Base-by-base conservation (phyloP, 1,140 invertebrate species). In the Whitmania pigra region DNA sequence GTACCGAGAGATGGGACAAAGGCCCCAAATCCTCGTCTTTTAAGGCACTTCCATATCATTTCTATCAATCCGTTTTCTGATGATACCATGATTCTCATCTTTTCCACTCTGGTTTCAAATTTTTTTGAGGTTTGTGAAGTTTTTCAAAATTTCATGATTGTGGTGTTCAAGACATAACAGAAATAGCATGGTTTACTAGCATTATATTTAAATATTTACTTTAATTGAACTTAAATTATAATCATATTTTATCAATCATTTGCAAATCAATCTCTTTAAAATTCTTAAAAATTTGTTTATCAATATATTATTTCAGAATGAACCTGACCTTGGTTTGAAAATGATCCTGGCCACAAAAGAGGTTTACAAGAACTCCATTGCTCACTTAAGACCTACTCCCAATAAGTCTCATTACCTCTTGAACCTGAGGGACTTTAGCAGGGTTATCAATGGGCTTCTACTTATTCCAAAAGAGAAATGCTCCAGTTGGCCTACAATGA, bases 391-490 rank as follows among this genome's bases (percentile, higher is more conserved):
- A 60, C 81, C 81, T 5, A 82, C 81, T 13, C 81, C 81, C 9
- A 78, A 77, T 66, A 82, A 82, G 74, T 82, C 80, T 40, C 81
- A 82, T 76, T 82, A 82, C 71, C 78, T 82, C 18, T 82, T 82
- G 71, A 82, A 82, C 74, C 75, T 82, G 67, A 72, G 81, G 71
- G 81, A 82, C 76, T 82, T 82, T 77, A 78, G 79, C 29, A 75
- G 81, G 55, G 80, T 83, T 72, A 82, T 83, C 53, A 77, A 82
- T 1, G 82, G 82, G 4, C 76, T 81, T 55, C 82, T 80, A 72
- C 76, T 83, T 7, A 85, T 94, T 53, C 86, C 86, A 72, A 93
- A 90, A 81, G 89, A 91, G 76, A 89, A 90, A n/a, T 88, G 88
- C 0, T 87, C 87, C 71, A 86, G 43, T 53, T 9, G 27, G 20